Base-by-base conservation (phyloP, 2,888 invertebrate species). In the Cinara cedri region DNA sequence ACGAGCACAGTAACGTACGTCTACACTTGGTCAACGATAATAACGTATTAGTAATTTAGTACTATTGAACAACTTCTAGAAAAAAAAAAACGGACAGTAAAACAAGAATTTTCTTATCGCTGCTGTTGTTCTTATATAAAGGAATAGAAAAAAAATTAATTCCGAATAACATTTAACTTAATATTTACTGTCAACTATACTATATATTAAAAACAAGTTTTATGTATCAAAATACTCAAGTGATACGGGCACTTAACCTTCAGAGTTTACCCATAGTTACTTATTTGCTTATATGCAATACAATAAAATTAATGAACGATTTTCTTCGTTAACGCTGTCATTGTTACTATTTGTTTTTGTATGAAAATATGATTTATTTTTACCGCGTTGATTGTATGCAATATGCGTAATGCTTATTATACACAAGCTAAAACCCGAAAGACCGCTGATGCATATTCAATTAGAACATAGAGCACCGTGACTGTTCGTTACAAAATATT, bases 211-310 rank as follows among this genome's bases (percentile, higher is more conserved):
- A 42, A 11, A 74, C 51, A 8, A 63, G 11, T 63, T 51, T 14
- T 34, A 3, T 26, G 16, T 3, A 74, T 63, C 13, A 49, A 74
- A 63, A 63, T 42, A 63, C 16, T 21, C 63, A 63, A 4, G 6
- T 34, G 34, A 34, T 34, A 51, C 63, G n/a, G 16, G 11, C 63
- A 42, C 14, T 63, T 74, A 74, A 74, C 74, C 74, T 74, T 74
- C 74, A 24, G 51, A 34, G 34, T 34, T 34, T 34, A 6, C 34
- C 3, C 34, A 6, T 34, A 34, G 34, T 34, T 16, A 11, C 26
- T 14, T 72, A 72, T 72, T 46, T 60, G 60, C 44, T 46, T 24
- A 60, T 3, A 72, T 34, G 6, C 34, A n/a, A 57, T 60, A 60
- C 13, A 16, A 57, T 57, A n/a, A n/a, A n/a, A 24, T 19, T 60